Conservation (phyloP, 1,140 invertebrate species). For the Bombus waltoni region DNA sequence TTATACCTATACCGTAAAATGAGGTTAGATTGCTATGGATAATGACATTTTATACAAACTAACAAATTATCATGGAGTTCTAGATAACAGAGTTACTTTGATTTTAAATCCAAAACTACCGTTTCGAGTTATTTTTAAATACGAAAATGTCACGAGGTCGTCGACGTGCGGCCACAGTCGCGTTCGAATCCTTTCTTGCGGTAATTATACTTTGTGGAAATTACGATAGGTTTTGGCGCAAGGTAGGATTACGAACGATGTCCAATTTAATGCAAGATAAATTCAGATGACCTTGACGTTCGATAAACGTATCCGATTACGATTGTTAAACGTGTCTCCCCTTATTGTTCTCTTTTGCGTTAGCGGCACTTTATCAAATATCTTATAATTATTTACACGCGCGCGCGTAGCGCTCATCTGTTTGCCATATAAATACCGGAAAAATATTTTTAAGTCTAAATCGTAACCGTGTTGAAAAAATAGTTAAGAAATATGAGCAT, state of each 20-base stretch:
- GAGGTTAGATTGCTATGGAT: background rate
- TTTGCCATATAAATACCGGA: too few relatives aligned
- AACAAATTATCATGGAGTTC: background rate
- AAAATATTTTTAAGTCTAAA: too few relatives aligned
- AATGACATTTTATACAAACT: too few relatives aligned
- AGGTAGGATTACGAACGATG: background rate
- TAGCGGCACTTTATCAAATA: background rate
- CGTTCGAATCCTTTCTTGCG: background rate
- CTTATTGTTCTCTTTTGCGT: background rate
- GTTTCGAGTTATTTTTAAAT: conserved; percentile 1
- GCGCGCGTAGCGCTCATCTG: too few relatives aligned
- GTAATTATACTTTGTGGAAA: background rate
- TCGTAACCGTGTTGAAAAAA: background rate
- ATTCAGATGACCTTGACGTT: conserved; percentile 3
- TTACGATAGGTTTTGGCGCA: background rate
- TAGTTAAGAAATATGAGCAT: background rate
- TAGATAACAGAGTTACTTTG: background rate
- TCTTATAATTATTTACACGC: background rate
- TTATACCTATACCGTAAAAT: background rate
- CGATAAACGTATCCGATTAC: conserved; percentile 16
- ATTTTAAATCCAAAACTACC: background rate
- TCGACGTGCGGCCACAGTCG: background rate
- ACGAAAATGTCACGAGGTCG: conserved; percentile 11
- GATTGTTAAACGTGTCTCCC: background rate
- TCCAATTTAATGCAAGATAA: background rate